phyloP scores from a whole-genome alignment of 2,888 invertebrate genomes.

The Macrophya annulata region DNA sequence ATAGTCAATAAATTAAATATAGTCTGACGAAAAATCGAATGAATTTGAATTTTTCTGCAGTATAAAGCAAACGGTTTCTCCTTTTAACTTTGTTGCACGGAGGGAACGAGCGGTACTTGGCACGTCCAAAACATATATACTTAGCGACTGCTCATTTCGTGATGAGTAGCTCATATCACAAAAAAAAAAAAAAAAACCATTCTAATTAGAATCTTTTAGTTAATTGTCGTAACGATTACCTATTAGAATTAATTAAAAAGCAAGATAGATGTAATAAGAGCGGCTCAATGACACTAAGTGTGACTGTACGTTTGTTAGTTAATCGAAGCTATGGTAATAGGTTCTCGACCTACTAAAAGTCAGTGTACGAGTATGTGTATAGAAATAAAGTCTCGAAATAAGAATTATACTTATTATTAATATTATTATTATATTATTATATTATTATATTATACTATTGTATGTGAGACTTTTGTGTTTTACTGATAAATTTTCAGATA shows the following conservation, averaged over 20 bases:
- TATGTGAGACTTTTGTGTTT: constrained; percentile 65
- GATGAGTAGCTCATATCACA: constrained; percentile 58
- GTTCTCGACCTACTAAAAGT: constrained; percentile 69
- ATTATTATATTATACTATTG: constrained; percentile 65
- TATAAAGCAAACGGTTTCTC: constrained; percentile 56
- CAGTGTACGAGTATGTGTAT: constrained; percentile 73
- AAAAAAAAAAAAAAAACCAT: constrained; percentile 59
- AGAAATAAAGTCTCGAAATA: constrained; percentile 70
- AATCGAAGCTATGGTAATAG: constrained; percentile 69
- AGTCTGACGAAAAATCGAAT: background rate
- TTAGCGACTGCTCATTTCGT: constrained; percentile 62
- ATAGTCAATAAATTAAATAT: constrained; percentile 24
- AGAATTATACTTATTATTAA: constrained; percentile 62
- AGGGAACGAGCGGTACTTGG: constrained; percentile 61
- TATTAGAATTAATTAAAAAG: constrained; percentile 65
- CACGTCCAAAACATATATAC: constrained; percentile 62
- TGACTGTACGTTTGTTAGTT: constrained; percentile 72
- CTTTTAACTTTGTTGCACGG: constrained; percentile 59
- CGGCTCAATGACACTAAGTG: constrained; percentile 77
- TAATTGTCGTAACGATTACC: constrained; percentile 68
- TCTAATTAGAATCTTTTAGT: constrained; percentile 67
- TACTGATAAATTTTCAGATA: constrained; percentile 44
- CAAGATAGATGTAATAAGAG: constrained; percentile 73
- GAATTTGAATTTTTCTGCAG: constrained; percentile 4
- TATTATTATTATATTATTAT: constrained; percentile 62